Conservation (phyloP, 2,797 vertebrate genomes). For the Tragopan temminckii region DNA sequence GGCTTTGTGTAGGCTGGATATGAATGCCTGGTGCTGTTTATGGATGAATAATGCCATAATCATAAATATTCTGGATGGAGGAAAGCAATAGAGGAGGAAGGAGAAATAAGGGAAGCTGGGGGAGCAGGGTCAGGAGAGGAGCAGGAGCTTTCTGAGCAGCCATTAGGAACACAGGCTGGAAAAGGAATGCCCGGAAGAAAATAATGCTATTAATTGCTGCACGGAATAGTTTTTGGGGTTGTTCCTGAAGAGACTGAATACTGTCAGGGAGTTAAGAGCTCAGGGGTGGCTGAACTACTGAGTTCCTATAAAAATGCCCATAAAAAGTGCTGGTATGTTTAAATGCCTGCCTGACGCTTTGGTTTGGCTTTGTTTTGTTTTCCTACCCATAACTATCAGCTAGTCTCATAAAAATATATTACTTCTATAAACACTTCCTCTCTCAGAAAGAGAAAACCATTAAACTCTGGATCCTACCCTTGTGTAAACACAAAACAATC, state of each 20-base stretch:
- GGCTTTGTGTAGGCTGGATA: rapidly evolving
- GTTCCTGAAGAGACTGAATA: background rate
- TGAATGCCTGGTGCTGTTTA: rapidly evolving
- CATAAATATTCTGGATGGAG: background rate
- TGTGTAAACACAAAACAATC: background rate
- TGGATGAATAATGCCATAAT: rapidly evolving
- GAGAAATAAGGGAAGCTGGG: background rate
- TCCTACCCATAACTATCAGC: rapidly evolving
- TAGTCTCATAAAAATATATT: slow-evolving; percentile 14
- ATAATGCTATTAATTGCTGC: slow-evolving; percentile 24
- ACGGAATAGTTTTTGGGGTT: background rate
- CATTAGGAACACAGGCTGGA: background rate
- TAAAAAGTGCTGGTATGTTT: background rate
- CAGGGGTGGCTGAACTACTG: slow-evolving; percentile 21
- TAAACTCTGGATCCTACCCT: background rate
- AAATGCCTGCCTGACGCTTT: background rate
- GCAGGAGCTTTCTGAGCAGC: background rate
- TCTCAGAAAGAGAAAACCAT: background rate
- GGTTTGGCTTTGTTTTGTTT: background rate
- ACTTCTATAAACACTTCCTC: slow-evolving; percentile 10
- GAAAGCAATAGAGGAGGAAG: background rate
- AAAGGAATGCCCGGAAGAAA: background rate
- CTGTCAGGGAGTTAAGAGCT: slow-evolving; percentile 55
- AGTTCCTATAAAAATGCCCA: slow-evolving; percentile 33
- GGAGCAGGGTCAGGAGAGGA: background rate